These are phyloP conservation scores for Cynoglossus semilaevis DNA, from an alignment of 2,113 vertebrate species.

Conservation along the genomic window DNA sequence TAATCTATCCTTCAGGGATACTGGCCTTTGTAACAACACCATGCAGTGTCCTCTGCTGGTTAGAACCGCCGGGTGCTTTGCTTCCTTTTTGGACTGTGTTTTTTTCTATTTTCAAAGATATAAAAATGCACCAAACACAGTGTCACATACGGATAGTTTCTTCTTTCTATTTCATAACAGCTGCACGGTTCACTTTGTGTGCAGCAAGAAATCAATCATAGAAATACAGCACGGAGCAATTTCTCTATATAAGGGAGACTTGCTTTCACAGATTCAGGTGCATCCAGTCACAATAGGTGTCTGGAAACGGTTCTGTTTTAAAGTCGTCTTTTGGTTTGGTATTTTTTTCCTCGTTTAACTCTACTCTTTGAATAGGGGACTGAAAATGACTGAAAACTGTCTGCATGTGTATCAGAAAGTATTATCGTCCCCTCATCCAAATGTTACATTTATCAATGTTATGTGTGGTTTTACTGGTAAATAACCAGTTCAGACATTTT, in stretches of 20 bases:
- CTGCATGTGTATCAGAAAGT: too few relatives aligned
- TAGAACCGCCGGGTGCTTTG: slow-evolving; percentile 2
- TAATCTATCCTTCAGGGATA: background rate
- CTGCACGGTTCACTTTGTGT: slow-evolving; percentile 5
- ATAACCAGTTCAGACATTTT: slow-evolving; percentile 15
- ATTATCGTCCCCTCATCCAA: too few relatives aligned
- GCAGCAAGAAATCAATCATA: slow-evolving; percentile 30
- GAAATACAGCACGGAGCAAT: slow-evolving; percentile 16
- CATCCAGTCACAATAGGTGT: slow-evolving; percentile 5
- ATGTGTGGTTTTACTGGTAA: too few relatives aligned
- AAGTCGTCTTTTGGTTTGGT: background rate
- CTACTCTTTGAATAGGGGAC: too few relatives aligned
- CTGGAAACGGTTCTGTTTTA: background rate
- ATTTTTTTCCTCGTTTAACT: too few relatives aligned
- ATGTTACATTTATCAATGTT: too few relatives aligned
- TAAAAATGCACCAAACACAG: slow-evolving; percentile 7
- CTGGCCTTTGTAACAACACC: slow-evolving; percentile 3
- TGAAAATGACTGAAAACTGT: too few relatives aligned
- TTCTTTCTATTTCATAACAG: slow-evolving; percentile 14
- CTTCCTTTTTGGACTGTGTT: slow-evolving; percentile 5
- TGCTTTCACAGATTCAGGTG: slow-evolving; percentile 4
- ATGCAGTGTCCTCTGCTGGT: background rate
- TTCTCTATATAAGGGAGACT: slow-evolving; percentile 6
- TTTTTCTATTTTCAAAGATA: slow-evolving; percentile 12
- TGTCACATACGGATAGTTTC: background rate